Base-by-base conservation (phyloP, 2,888 invertebrate species). In the Neoascia interrupta region DNA sequence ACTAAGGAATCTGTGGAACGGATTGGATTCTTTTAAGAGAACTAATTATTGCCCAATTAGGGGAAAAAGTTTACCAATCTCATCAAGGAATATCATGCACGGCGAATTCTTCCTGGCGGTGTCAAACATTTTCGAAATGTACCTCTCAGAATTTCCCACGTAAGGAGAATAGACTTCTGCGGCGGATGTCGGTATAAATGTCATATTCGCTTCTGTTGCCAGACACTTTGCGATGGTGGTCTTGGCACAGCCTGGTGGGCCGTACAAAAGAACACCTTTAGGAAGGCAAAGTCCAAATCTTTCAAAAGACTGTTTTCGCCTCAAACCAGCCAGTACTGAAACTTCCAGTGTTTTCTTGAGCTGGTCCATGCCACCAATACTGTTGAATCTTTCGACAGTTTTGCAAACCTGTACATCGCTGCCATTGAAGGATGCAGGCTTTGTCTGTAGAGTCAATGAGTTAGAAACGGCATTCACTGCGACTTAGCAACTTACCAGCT, bases 201-300 rank as follows among this genome's bases (percentile, higher is more conserved):
- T 91, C 84, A 90, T 89, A 70, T 89, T 87, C 4, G 90, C 87
- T 28, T 90, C 89, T 23, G 88, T 88, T 8, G 92, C 92, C 26
- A 92, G 85, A 11, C 92, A 91, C 82, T 91, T 89, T 2, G 91
- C 92, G 49, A 92, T 86, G 3, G 90, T 91, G 0, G 92, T 92
- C 86, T 93, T 92, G n/a, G 91, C 92, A 86, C 92, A 92, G 1
- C 92, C 92, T 0, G 92, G 92, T 3, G 92, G 92, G 0, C 92
- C 92, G 85, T 92, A 92, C 5, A 93, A 86, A 39, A 93, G 85
- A 26, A 92, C 88, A 19, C 92, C 91, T 84, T 90, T 90, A 0
- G 92, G 91, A 61, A 90, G 87, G 21, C 88, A 88, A 31, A 93
- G 86, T 4, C 91, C 91, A 82, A 93, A 89, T 31, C 90, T 86